Evolutionary conservation across 2,797 vertebrate species (phyloP), one percentile per base, ranked within the genome.

Genomic region (Poecile montanus): DNA sequence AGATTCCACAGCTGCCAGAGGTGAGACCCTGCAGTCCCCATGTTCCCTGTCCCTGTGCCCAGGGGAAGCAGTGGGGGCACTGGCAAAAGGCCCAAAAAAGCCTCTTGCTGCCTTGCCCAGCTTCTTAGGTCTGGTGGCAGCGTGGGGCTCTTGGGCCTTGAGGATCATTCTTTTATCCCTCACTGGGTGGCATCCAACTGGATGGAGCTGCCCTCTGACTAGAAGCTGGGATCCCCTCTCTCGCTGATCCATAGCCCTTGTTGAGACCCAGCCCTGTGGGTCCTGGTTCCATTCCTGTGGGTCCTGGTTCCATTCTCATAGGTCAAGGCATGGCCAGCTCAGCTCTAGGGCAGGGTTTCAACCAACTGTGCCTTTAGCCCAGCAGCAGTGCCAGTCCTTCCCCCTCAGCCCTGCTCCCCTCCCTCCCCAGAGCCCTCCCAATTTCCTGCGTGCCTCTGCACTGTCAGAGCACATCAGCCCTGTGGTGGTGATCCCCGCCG

Each of bases 381-480:
- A 9, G 26, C 0, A 6, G 44, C 38, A n/a, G 42, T 50, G n/a
- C 61, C 2, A 6, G 51, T 81, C 50, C n/a, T 38, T 25, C 11
- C 17, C 26, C 36, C 48, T 70, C 61, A 81, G 42, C 42, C 34
- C 1, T 6, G 4, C 21, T 93, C 26, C 16, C 19, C 6, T 96
- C 45, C 32, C 40, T 51, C 29, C 66, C 44, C 97, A 99, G 99
- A 99, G 98, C 96, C 99, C 99, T 70, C 99, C 99, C 34, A 99
- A 99, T 97, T 99, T 99, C 97, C 98, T 99, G 51, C 98, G 99
- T 7, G 99, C 99, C 14, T 99, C 99, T 0, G 99, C 99, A 0
- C 98, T 99, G 95, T 99, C 99, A 0, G 99, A 99, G 93, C 99
- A 99, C 98, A 99, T 99, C 98, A 99, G 99, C 96, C 99, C 99